phyloP scores from a whole-genome alignment of 2,797 vertebrate species.

The Urophycis tenuis region DNA sequence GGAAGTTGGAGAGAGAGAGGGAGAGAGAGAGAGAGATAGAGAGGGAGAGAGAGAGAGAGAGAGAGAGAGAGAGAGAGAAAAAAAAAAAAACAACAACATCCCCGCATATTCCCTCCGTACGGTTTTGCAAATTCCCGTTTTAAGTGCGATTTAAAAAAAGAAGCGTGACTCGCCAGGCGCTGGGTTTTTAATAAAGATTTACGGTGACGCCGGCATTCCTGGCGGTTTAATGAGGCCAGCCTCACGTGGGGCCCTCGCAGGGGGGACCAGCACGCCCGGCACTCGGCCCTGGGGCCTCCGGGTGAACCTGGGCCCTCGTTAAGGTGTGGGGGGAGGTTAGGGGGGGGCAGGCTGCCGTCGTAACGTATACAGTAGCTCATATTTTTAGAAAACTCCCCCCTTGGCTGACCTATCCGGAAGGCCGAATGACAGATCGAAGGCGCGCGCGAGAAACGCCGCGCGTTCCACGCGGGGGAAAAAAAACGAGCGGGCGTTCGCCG shows the following conservation, averaged over 20 bases:
- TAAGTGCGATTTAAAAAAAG: neutral
- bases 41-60: too few species aligned
- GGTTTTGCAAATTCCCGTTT: neutral
- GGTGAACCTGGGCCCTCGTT: neutral
- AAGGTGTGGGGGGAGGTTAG: neutral
- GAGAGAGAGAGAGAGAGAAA: too few species aligned
- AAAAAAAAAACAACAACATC: too few species aligned
- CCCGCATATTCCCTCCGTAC: neutral
- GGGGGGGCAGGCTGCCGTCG: conserved; percentile 45
- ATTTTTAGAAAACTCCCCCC: conserved; percentile 64
- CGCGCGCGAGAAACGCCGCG: neutral
- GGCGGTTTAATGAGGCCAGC: conserved; percentile 33
- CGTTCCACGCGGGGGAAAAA: neutral
- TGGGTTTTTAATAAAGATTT: conserved; percentile 12
- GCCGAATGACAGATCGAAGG: conserved; percentile 42
- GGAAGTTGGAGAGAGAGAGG: conserved; percentile 13
- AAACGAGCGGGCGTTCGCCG: neutral
- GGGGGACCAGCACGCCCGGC: conserved; percentile 20
- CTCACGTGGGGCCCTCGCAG: conserved; percentile 20
- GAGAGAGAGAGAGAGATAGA: too few species aligned
- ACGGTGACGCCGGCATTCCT: conserved; percentile 2
- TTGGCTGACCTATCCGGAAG: conserved; percentile 56
- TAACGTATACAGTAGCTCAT: conserved; percentile 53
- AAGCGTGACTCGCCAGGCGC: neutral
- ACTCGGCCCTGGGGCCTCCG: conserved; percentile 23